Evolutionary conservation across 2,113 vertebrate species (phyloP).

Genomic region (Anser brachyrhynchus): DNA sequence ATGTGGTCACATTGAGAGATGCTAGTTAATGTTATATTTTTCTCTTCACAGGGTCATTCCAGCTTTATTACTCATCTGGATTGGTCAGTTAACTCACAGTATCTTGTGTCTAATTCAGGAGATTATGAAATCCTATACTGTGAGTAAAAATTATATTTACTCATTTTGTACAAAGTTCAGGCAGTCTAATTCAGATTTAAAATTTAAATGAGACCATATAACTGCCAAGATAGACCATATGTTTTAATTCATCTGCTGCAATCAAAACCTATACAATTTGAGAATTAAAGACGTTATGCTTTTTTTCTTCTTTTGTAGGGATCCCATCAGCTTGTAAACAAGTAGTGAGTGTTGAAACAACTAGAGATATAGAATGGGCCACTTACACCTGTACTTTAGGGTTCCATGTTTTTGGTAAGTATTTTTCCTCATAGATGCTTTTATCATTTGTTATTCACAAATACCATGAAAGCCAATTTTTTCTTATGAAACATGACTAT

Average conservation of each 20-base stretch:
- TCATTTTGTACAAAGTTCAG: slow-evolving; percentile 18
- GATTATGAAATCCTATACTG: slow-evolving; percentile 99
- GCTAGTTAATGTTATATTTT: background rate
- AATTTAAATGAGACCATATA: slow-evolving; percentile 34
- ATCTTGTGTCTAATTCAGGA: slow-evolving; percentile 97
- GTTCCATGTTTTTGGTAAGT: slow-evolving; percentile 95
- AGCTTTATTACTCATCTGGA: slow-evolving; percentile 99
- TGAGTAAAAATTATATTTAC: slow-evolving; percentile 78
- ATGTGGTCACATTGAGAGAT: background rate
- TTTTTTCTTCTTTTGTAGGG: slow-evolving; percentile 75
- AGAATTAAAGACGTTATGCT: background rate
- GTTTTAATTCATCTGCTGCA: slow-evolving; percentile 53
- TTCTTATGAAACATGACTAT: slow-evolving; percentile 39
- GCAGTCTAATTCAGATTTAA: slow-evolving; percentile 19
- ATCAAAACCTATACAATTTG: background rate
- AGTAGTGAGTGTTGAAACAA: slow-evolving; percentile 94
- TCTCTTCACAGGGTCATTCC: slow-evolving; percentile 89
- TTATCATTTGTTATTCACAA: slow-evolving; percentile 25
- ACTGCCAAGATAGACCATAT: slow-evolving; percentile 37
- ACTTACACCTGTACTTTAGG: slow-evolving; percentile 92
- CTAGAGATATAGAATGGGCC: slow-evolving; percentile 91
- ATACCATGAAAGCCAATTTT: slow-evolving; percentile 6
- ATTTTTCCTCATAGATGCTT: background rate
- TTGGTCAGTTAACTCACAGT: slow-evolving; percentile 95
- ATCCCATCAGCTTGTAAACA: slow-evolving; percentile 96